Conservation (phyloP, 2,113 vertebrate species). For the Muntiacus muntjak region DNA sequence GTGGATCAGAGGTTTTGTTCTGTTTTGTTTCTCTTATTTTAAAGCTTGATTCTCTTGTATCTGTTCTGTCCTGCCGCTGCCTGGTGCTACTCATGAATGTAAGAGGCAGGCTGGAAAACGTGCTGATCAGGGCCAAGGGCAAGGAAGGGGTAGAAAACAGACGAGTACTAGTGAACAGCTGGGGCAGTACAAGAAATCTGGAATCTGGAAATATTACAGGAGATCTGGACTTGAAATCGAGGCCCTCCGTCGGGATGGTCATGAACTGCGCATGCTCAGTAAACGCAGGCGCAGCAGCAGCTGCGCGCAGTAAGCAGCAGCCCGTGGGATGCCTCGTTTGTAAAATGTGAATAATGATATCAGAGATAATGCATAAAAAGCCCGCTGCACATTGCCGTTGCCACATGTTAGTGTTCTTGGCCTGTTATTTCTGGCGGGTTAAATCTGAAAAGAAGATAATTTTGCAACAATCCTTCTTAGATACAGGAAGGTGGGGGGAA, state of each 20-base stretch:
- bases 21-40: not conserved
- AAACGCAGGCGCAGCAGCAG: not conserved
- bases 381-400: not conserved
- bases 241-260: not conserved
- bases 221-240: not conserved
- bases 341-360: not conserved
- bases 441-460: not conserved
- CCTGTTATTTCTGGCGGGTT: not conserved
- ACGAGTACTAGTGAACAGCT: not conserved
- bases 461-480: not conserved
- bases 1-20: not conserved
- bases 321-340: not conserved
- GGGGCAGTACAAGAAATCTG: not conserved
- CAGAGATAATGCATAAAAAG: not conserved
- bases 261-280: fast-evolving
- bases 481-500: fast-evolving
- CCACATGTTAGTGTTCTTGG: not conserved
- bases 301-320: not conserved
- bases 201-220: not conserved
- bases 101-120: not conserved
- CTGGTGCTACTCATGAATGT: not conserved
- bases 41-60: not conserved
- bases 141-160: not conserved
- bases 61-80: not conserved
- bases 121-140: not conserved